phyloP scores from a whole-genome alignment of 2,797 vertebrate genomes.

The Valencia hispanica region DNA sequence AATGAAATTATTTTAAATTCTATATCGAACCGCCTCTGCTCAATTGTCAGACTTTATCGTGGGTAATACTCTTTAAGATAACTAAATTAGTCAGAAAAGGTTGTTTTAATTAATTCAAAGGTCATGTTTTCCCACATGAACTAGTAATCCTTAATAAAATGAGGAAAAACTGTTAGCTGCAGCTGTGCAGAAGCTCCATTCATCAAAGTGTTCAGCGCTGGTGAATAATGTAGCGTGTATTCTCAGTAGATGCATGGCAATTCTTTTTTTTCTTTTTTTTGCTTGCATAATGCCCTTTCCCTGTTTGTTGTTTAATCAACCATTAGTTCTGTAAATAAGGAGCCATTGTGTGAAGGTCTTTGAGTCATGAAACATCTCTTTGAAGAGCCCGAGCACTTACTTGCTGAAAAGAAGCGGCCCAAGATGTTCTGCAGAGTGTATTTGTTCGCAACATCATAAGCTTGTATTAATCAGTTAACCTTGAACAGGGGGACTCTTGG shows the following conservation, averaged over 20 bases:
- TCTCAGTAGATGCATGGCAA: neutral
- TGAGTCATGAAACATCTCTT: slow-evolving; percentile 4
- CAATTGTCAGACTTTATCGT: slow-evolving; percentile 24
- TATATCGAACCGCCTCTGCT: slow-evolving; percentile 26
- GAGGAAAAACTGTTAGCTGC: neutral
- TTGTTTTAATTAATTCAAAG: slow-evolving; percentile 32
- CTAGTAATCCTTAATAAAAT: slow-evolving; percentile 1
- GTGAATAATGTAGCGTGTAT: neutral
- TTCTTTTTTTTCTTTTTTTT: neutral
- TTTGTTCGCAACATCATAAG: neutral
- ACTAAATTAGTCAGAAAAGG: slow-evolving; percentile 21
- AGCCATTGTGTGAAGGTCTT: neutral
- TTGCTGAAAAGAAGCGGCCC: neutral
- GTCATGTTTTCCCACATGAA: slow-evolving; percentile 4
- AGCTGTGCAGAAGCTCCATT: neutral
- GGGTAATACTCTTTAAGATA: slow-evolving; percentile 34
- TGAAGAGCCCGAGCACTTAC: neutral
- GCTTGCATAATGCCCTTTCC: slow-evolving; percentile 1
- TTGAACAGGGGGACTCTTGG: neutral
- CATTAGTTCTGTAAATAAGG: neutral
- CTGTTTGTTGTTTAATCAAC: neutral
- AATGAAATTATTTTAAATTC: slow-evolving; percentile 37
- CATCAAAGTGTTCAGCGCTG: slow-evolving; percentile 2
- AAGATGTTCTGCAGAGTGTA: neutral
- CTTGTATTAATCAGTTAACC: neutral